These are phyloP conservation scores for Dunckerocampus dactyliophorus DNA, from an alignment of 2,113 vertebrate species.

Conservation along the genomic window DNA sequence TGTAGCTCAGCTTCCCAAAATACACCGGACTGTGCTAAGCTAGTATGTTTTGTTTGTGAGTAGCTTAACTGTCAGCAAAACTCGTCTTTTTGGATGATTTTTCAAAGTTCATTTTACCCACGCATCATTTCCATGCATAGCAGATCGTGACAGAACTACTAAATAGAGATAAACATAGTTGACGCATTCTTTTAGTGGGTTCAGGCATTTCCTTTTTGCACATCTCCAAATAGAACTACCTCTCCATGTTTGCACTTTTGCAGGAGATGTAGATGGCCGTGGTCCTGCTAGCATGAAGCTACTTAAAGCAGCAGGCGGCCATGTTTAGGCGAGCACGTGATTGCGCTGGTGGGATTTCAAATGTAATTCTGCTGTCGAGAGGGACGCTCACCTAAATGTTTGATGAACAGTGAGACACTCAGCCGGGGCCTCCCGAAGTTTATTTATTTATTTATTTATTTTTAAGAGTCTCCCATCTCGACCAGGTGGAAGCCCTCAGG, in stretches of 20 bases:
- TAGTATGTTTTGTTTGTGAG: no score
- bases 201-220: no score
- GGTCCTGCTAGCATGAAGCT: slow-evolving; percentile 17
- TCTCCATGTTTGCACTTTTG: neutral
- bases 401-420: slow-evolving; percentile 51
- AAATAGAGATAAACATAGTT: no score
- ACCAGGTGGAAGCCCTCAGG: slow-evolving; percentile 47
- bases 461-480: slow-evolving; percentile 28
- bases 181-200: no score
- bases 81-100: no score
- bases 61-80: no score
- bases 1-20: no score
- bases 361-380: slow-evolving; percentile 55
- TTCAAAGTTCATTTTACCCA: no score
- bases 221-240: slow-evolving; percentile 12
- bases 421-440: slow-evolving; percentile 19
- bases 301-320: slow-evolving; percentile 49
- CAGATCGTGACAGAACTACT: no score
- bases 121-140: no score
- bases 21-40: no score
- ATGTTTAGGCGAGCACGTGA: slow-evolving; percentile 38
- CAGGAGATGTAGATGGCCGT: neutral
- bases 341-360: slow-evolving; percentile 52
- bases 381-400: slow-evolving; percentile 54
- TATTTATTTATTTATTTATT: slow-evolving; percentile 7